Base-by-base conservation (phyloP, 2,797 vertebrate species). In the Enteromius fasciolatus region DNA sequence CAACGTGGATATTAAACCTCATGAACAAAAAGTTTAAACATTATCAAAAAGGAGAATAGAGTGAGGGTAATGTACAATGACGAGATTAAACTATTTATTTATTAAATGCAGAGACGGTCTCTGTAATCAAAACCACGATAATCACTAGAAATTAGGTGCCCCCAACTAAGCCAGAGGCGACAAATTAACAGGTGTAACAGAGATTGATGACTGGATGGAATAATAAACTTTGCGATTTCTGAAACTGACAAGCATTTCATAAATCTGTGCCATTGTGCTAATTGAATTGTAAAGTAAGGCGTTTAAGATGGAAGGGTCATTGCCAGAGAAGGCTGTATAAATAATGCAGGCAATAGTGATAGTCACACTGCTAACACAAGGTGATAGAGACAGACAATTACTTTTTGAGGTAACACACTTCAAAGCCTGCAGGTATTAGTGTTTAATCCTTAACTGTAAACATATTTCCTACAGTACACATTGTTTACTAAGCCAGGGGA, bases 271-370 rank as follows among this genome's bases (percentile, higher is more conserved):
- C 68, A 66, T 57, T 66, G 63, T 75, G 78, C 48, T 86, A 84
- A 87, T 74, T 80, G 69, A 84, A 86, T 78, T 70, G 73, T 59
- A 78, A 69, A 82, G 52, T 67, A 80, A 79, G 64, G 79, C 8
- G 28, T 80, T 77, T 44, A 78, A 64, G 41, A 78, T 70, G n/a
- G 31, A 70, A 76, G 64, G 46, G 78, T 77, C 50, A 18, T 12
- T 77, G 75, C 64, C 28, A 44, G 41, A 33, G 66, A 75, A 78
- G 74, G 48, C 61, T 75, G 41, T 68, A 57, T 86, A 83, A 86
- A 81, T 85, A 83, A 83, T 52, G 31, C 36, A 75, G 76, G 36
- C 66, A 44, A 73, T 59, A 36, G 74, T 75, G 77, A 77, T 78
- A 64, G 83, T 81, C 69, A 46, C 66, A 59, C 52, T 46, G 79